Evolutionary conservation across 2,888 invertebrate genomes (phyloP), one percentile per base, ranked within the genome.

Genomic region (Diarsia brunnea): DNA sequence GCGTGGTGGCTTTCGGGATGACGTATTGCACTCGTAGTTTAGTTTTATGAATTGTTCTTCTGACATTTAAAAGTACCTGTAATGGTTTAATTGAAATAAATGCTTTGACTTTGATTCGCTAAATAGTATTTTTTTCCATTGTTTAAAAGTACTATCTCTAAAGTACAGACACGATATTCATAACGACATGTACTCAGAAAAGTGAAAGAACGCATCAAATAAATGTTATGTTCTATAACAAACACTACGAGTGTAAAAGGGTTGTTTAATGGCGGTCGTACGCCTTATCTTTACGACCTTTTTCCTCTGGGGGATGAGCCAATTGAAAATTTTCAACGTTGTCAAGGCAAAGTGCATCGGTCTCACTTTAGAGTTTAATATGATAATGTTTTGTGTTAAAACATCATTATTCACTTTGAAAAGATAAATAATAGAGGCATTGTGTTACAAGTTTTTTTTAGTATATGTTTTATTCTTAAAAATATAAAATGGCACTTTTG

Each of bases 171-270:
- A 73, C 31, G 24, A 66, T 24, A 51, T 24, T 55, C 58, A 53
- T 38, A 75, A 55, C 55, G n/a, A 21, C 31, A 60, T 24, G 60
- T 69, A 27, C 69, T 77, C 53, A 65, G 38, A 64, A 73, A 80
- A 61, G 84, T 84, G 75, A 84, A 80, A 75, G 81, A 80, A 68
- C 84, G 60, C 81, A 82, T 80, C 38, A 75, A 70, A 70, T 75
- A 24, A 82, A 82, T 80, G 70, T 49, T 49, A 24, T n/a, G 49
- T 64, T 47, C 38, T 55, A 65, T 38, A 65, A 31, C 61, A 69
- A 79, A 81, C 73, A 79, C 81, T 75, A 75, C 51, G 38, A 68
- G 14, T 60, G 64, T 75, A 68, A 84, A 82, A 80, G 81, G 81
- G 81, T 82, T 80, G 58, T 79, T 78, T 79, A 64, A 74, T 74